Conservation (phyloP, 2,888 invertebrate species). For the Schizaphis graminum region DNA sequence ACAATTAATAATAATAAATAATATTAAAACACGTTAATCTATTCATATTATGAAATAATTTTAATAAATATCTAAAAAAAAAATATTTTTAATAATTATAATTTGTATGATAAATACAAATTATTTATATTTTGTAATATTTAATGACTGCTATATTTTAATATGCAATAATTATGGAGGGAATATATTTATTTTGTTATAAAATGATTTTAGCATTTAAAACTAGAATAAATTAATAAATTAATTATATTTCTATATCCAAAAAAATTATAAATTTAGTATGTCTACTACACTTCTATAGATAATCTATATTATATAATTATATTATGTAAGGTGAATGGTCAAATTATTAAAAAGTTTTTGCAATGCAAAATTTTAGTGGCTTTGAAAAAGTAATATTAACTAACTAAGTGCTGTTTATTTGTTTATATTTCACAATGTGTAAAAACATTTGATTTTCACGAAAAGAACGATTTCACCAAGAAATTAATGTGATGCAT, state of each 20-base stretch:
- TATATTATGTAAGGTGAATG: background rate
- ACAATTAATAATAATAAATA: background rate
- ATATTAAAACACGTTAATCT: background rate
- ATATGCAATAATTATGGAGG: background rate
- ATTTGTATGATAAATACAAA: background rate
- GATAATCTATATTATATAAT: background rate
- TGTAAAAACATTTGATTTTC: background rate
- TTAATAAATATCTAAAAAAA: background rate
- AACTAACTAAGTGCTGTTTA: background rate
- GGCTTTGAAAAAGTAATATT: background rate
- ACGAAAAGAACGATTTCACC: background rate
- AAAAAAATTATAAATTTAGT: too few relatives aligned
- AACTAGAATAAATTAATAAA: background rate
- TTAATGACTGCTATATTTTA: background rate
- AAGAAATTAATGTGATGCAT: background rate
- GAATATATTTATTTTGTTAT: background rate
- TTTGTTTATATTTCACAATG: background rate
- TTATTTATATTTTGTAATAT: background rate
- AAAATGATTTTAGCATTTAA: background rate
- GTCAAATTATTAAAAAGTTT: background rate
- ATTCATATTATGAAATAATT: background rate
- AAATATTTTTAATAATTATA: background rate
- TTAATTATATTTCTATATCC: background rate
- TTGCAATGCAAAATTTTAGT: background rate
- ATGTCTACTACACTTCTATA: background rate